phyloP scores from a whole-genome alignment of 2,888 invertebrate genomes.

The Clistopyga incitator region DNA sequence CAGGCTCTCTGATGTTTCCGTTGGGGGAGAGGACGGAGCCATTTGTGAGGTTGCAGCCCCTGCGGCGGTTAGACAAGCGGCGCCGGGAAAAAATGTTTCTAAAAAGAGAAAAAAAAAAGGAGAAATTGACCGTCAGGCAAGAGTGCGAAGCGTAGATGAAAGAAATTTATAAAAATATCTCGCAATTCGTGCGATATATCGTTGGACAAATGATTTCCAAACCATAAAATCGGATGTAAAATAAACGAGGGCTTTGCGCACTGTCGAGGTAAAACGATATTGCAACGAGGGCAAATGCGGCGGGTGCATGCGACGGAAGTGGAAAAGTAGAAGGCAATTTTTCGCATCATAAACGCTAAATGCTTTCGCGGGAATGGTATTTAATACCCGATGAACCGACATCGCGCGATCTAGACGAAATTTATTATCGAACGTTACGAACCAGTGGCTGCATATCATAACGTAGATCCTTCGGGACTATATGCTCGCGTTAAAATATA shows the following conservation, averaged over 20 bases:
- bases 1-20: constrained; percentile 30
- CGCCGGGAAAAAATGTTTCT: neutral
- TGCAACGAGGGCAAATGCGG: constrained; percentile 3
- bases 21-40: neutral
- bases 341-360: constrained; percentile 62
- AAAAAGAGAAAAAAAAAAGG: neutral
- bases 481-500: neutral
- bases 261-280: neutral
- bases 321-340: constrained; percentile 52
- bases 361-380: constrained; percentile 37
- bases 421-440: neutral
- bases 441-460: neutral
- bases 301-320: neutral
- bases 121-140: neutral
- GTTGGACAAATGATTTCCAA: constrained; percentile 31
- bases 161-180: constrained; percentile 27
- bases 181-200: neutral
- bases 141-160: neutral
- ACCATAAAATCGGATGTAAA: constrained; percentile 46
- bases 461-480: neutral
- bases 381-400: constrained; percentile 43
- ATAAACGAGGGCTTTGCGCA: constrained; percentile 26
- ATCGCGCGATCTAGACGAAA: neutral
- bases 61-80: neutral
- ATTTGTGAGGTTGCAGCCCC: constrained; percentile 1